Conservation (phyloP, 2,888 invertebrate species). For the Therioaphis trifolii region DNA sequence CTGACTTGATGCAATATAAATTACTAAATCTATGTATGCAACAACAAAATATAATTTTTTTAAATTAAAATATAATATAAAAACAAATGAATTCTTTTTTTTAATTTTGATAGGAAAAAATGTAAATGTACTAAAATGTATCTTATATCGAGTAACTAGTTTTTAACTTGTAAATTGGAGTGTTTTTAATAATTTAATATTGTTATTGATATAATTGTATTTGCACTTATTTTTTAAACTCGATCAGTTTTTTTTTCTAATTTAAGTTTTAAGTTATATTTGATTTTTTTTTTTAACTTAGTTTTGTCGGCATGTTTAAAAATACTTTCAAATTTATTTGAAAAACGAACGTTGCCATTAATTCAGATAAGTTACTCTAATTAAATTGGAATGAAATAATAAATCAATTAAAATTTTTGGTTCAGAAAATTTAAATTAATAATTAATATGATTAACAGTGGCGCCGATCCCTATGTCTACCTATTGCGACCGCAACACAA, state of each 20-base stretch:
- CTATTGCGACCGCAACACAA: too few relatives aligned
- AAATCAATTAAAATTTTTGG: too few relatives aligned
- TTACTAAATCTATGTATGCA: constrained; percentile 46
- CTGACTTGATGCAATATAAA: constrained; percentile 49
- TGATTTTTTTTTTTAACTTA: constrained; percentile 42
- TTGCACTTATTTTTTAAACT: too few relatives aligned
- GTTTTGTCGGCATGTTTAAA: constrained; percentile 32
- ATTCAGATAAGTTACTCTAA: constrained; percentile 43
- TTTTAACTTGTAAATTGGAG: constrained; percentile 48
- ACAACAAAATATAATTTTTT: constrained; percentile 50
- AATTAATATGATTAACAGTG: too few relatives aligned
- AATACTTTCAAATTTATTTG: constrained; percentile 4
- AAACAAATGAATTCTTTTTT: constrained; percentile 44
- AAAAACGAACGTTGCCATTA: constrained; percentile 36
- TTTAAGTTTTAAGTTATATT: constrained; percentile 41
- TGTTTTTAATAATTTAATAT: constrained; percentile 55
- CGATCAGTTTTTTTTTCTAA: too few relatives aligned
- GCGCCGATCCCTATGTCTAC: too few relatives aligned
- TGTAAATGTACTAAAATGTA: too few relatives aligned
- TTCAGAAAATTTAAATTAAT: too few relatives aligned
- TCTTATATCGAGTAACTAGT: constrained; percentile 53
- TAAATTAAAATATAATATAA: constrained; percentile 39
- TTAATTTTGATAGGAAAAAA: constrained; percentile 45
- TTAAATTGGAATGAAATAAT: constrained; percentile 43
- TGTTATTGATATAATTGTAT: constrained; percentile 42